Evolutionary conservation across 2,888 invertebrate species (phyloP).

Genomic region (Morpho achilles): DNA sequence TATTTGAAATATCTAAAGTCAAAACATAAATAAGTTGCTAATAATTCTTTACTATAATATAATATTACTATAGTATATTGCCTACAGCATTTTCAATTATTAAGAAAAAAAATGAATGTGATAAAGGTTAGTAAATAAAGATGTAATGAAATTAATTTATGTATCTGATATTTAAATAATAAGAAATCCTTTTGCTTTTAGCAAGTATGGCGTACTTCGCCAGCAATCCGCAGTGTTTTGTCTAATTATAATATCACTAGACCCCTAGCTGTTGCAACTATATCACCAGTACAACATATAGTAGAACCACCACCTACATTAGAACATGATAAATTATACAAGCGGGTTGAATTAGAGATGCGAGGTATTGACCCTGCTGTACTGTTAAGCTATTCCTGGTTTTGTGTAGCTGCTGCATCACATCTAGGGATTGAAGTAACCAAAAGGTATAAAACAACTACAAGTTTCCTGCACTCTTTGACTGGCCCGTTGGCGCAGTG

Average conservation of each 20-base stretch:
- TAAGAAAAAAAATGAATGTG: constrained; percentile 28
- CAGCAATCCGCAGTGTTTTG: constrained; percentile 37
- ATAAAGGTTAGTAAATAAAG: constrained; percentile 26
- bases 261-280: constrained; percentile 40
- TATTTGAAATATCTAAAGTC: too few relatives aligned
- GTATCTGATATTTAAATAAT: constrained; percentile 4
- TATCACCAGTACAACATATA: constrained; percentile 39
- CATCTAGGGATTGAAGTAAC: constrained; percentile 89
- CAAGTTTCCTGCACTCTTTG: neutral
- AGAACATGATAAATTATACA: constrained; percentile 88
- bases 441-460: constrained; percentile 71
- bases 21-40: too few relatives aligned
- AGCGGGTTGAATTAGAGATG: constrained; percentile 90
- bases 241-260: constrained; percentile 38
- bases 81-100: too few relatives aligned
- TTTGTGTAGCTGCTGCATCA: constrained; percentile 88
- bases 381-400: constrained; percentile 92
- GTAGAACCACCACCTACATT: constrained; percentile 37
- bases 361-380: constrained; percentile 93
- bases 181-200: constrained; percentile 31
- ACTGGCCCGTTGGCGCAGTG: too few relatives aligned
- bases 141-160: neutral
- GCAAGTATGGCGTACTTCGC: constrained; percentile 52
- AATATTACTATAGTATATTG: too few relatives aligned
- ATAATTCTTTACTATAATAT: too few relatives aligned